Evolutionary conservation across 1,140 invertebrate species (phyloP).

Genomic region (Cyclargus thomasi): DNA sequence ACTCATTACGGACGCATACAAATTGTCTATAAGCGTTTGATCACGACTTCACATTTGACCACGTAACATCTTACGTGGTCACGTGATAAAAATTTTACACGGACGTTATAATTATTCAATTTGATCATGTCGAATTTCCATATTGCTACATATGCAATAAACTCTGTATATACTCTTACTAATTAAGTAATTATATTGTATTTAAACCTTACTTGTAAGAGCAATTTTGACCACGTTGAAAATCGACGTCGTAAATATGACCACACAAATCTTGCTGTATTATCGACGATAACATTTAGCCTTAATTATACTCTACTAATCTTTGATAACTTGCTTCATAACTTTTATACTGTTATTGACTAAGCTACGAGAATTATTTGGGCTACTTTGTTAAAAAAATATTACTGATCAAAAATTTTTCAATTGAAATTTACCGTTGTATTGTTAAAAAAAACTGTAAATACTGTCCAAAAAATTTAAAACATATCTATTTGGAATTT

Average conservation of each 20-base stretch:
- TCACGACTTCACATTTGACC: background rate
- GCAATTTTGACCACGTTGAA: background rate
- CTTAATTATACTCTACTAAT: background rate
- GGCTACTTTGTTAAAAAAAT: background rate
- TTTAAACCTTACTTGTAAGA: background rate
- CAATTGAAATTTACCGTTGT: background rate
- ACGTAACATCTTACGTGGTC: background rate
- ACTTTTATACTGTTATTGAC: conserved; percentile 19
- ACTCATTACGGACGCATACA: background rate
- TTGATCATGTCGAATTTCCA: conserved; percentile 5
- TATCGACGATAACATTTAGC: background rate
- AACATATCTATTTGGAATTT: background rate
- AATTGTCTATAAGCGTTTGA: background rate
- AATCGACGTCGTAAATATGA: too few relatives aligned
- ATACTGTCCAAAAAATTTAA: background rate
- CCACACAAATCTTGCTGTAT: background rate
- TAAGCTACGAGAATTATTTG: background rate
- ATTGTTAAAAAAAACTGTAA: background rate
- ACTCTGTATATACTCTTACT: background rate
- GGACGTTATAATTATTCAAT: background rate
- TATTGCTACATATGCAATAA: background rate
- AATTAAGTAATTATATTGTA: background rate
- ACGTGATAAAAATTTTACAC: background rate
- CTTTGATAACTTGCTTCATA: background rate
- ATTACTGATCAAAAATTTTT: background rate